A percentile compares a stretch with the other conserved stretches of the same genome.
Conservation (phyloP, 2,888 invertebrate species). For the Auanema freiburgensis region DNA sequence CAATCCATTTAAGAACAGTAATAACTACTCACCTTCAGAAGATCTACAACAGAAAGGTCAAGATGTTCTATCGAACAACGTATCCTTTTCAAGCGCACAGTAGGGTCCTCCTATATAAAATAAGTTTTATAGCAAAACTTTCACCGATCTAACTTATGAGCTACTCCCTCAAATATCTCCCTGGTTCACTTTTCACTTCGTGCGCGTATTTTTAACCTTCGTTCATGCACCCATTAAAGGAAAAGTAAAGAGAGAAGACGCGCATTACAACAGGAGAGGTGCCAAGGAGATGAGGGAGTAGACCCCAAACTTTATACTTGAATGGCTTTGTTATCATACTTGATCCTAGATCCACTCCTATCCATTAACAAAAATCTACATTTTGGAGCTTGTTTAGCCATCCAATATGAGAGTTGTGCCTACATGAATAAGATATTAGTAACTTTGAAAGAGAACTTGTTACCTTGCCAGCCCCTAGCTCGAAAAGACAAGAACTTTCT, state of each 20-base stretch:
- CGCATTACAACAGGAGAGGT: no score
- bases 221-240: no score
- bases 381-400: slow-evolving; percentile 42
- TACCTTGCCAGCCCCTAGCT: slow-evolving; percentile 54
- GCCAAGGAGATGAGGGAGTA: no score
- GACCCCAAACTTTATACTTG: slow-evolving; percentile 22
- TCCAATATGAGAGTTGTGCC: slow-evolving; percentile 56
- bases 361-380: slow-evolving; percentile 50
- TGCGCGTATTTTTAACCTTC: no score
- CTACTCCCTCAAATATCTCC: no score
- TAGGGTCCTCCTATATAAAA: slow-evolving; percentile 35
- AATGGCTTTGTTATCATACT: slow-evolving; percentile 47
- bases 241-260: no score
- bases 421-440: slow-evolving; percentile 4
- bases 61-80: slow-evolving; percentile 59
- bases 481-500: slow-evolving; percentile 36
- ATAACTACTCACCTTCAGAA: slow-evolving; percentile 21
- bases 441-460: background rate
- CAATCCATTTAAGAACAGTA: background rate
- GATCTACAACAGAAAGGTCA: slow-evolving; percentile 45
- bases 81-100: slow-evolving; percentile 36
- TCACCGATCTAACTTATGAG: no score
- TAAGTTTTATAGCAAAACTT: no score
- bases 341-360: slow-evolving; percentile 50
- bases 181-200: no score